These are phyloP conservation scores for Ceratosolen solmsi DNA, from an alignment of 1,140 invertebrate genomes.

Conservation along the genomic window DNA sequence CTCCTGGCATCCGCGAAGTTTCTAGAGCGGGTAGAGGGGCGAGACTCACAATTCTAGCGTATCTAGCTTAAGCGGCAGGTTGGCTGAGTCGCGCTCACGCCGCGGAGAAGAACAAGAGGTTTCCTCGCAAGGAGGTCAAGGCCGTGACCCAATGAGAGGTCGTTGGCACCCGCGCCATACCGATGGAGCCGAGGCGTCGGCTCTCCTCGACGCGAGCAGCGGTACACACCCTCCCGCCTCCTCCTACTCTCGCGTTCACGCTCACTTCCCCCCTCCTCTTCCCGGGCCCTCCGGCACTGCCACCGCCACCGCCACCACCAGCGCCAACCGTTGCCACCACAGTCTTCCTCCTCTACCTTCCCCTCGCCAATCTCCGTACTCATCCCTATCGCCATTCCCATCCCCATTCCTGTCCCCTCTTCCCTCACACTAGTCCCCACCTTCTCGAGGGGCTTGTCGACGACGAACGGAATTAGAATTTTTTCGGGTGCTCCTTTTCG, in stretches of 20 bases:
- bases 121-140: slow-evolving; percentile 67
- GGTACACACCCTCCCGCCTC: neutral
- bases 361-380: no score
- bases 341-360: no score
- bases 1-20: no score
- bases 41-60: neutral
- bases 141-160: slow-evolving; percentile 68
- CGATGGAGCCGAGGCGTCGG: neutral
- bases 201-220: neutral
- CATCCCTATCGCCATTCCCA: no score
- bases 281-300: neutral
- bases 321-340: neutral
- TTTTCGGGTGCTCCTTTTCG: neutral
- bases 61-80: slow-evolving; percentile 15
- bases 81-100: slow-evolving; percentile 20
- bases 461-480: slow-evolving; percentile 21
- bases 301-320: neutral
- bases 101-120: slow-evolving; percentile 57
- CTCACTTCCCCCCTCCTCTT: slow-evolving; percentile 17
- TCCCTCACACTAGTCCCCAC: no score
- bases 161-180: slow-evolving; percentile 53
- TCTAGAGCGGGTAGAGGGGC: neutral
- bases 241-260: neutral
- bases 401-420: no score
- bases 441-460: neutral